These are phyloP conservation scores for Altica lythri DNA, from an alignment of 2,888 invertebrate species.

Conservation along the genomic window DNA sequence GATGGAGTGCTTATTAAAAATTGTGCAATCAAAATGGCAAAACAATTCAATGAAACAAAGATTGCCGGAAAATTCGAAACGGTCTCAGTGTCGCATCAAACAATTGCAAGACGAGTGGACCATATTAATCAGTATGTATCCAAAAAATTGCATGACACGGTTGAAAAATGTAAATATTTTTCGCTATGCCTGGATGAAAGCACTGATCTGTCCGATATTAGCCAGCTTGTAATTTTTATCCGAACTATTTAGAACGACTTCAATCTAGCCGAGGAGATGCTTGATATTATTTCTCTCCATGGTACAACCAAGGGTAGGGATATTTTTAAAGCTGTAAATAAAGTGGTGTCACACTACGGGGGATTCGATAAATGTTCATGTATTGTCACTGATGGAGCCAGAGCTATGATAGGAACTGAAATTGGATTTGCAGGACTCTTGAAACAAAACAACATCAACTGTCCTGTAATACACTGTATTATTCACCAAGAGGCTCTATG, in stretches of 20 bases:
- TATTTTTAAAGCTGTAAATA: slow-evolving; percentile 25
- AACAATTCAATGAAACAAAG: slow-evolving; percentile 20
- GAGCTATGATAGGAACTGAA: slow-evolving; percentile 6
- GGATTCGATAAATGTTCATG: slow-evolving; percentile 14
- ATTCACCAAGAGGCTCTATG: slow-evolving; percentile 9
- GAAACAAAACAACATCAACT: slow-evolving; percentile 16
- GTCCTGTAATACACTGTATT: slow-evolving; percentile 17
- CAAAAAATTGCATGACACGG: neutral
- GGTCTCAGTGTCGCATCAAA: slow-evolving; percentile 20
- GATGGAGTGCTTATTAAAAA: slow-evolving; percentile 11
- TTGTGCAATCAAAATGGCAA: slow-evolving; percentile 20
- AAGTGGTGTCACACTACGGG: slow-evolving; percentile 15
- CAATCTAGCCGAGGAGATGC: slow-evolving; percentile 31
- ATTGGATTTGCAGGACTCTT: slow-evolving; percentile 13
- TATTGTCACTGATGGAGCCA: slow-evolving; percentile 2
- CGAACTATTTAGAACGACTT: slow-evolving; percentile 16
- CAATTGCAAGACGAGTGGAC: slow-evolving; percentile 13
- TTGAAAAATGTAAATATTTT: too few relatives aligned
- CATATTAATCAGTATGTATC: slow-evolving; percentile 7
- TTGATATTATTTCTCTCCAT: slow-evolving; percentile 33
- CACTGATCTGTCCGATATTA: too few relatives aligned
- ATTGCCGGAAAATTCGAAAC: slow-evolving; percentile 18
- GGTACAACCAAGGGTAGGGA: slow-evolving; percentile 34
- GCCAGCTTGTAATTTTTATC: slow-evolving; percentile 17
- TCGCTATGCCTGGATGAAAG: too few relatives aligned